Evolutionary conservation across 2,113 vertebrate species (phyloP).

Genomic region (Mugil cephalus): DNA sequence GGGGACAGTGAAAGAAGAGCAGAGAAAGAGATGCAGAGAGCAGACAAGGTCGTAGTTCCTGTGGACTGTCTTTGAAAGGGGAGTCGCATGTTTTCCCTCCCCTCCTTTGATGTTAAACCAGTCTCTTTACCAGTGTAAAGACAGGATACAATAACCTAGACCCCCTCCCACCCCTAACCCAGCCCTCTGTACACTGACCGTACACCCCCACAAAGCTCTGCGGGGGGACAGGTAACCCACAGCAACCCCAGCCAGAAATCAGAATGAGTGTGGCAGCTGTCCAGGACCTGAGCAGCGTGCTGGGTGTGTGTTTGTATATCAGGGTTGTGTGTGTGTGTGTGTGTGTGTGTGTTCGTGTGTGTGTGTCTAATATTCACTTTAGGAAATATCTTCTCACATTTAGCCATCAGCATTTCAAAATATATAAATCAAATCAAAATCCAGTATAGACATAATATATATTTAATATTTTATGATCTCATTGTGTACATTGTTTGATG

Average conservation of each 20-base stretch:
- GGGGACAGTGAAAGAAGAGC: constrained; percentile 64
- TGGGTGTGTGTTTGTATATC: constrained; percentile 20
- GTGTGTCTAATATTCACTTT: background rate
- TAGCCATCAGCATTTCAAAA: too few relatives aligned
- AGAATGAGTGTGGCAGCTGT: constrained; percentile 75
- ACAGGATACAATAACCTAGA: constrained; percentile 66
- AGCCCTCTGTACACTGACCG: constrained; percentile 42
- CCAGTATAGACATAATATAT: too few relatives aligned
- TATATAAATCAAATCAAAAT: too few relatives aligned
- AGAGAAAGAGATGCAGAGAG: constrained; percentile 62
- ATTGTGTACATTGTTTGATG: too few relatives aligned
- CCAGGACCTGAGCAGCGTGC: constrained; percentile 42
- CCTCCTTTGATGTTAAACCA: constrained; percentile 80
- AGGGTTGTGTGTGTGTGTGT: constrained; percentile 23
- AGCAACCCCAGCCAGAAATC: constrained; percentile 72
- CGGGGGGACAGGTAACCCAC: constrained; percentile 71
- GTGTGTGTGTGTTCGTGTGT: constrained; percentile 6
- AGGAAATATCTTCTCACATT: too few relatives aligned
- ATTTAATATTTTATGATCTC: too few relatives aligned
- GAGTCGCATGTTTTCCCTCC: constrained; percentile 61
- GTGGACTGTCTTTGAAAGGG: constrained; percentile 78
- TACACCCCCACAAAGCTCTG: constrained; percentile 61
- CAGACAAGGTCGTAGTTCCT: constrained; percentile 72
- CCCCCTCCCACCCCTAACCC: constrained; percentile 26
- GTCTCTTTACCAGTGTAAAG: constrained; percentile 73